phyloP scores from a whole-genome alignment of 2,113 vertebrate species.

The Malurus cyaneus region DNA sequence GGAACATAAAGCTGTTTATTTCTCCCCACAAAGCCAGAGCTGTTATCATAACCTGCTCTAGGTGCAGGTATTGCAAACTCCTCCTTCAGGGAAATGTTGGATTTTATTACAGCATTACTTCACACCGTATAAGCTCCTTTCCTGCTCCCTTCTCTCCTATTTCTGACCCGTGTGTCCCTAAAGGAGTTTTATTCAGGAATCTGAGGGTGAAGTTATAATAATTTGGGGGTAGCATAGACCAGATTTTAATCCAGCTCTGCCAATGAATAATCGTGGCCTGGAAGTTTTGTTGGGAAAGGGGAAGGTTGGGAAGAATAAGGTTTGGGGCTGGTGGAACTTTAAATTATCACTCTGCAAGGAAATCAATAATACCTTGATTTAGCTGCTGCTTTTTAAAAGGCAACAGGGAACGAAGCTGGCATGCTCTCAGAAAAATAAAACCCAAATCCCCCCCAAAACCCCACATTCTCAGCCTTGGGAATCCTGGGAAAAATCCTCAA shows the following conservation, averaged over 20 bases:
- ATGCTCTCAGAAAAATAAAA: background rate
- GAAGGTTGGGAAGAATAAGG: background rate
- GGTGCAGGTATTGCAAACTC: background rate
- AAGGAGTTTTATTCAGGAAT: background rate
- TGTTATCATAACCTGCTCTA: background rate
- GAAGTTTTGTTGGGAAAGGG: background rate
- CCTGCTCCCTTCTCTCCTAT: background rate
- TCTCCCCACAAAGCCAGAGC: background rate
- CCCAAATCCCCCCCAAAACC: rapidly evolving
- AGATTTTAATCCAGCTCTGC: background rate
- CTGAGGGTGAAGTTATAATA: rapidly evolving
- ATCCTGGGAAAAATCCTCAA: background rate
- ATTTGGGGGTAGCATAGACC: background rate
- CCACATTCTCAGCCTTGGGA: background rate
- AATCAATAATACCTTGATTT: background rate
- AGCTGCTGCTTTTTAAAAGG: background rate
- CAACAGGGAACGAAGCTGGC: background rate
- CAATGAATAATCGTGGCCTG: rapidly evolving
- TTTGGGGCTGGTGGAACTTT: background rate
- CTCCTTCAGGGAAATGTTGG: background rate
- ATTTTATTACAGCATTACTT: background rate
- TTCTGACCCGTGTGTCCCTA: background rate
- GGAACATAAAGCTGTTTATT: conserved; percentile 25
- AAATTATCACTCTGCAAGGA: background rate
- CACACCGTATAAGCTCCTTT: background rate